Conservation (phyloP, 2,888 invertebrate species). For the Meloe dianella region DNA sequence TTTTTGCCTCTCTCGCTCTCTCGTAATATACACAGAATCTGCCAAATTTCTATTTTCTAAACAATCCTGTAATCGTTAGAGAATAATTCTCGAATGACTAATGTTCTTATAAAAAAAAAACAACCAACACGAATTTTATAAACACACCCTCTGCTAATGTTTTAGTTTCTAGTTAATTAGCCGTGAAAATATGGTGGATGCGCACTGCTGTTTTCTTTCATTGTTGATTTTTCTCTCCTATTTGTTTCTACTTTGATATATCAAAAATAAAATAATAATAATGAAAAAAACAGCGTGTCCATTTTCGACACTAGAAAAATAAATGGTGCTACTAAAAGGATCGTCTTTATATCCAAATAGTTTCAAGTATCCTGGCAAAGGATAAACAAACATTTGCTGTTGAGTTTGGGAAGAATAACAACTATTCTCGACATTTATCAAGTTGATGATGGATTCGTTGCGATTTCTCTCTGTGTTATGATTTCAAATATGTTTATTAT, state of each 20-base stretch:
- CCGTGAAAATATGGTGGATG: constrained; percentile 10
- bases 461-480: not conserved
- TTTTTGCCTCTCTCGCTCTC: no score
- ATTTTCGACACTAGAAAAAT: constrained; percentile 28
- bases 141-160: not conserved
- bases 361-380: not conserved
- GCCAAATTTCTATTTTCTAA: not conserved
- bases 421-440: not conserved
- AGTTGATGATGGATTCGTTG: not conserved
- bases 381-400: constrained; percentile 2
- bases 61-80: not conserved
- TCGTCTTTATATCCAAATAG: constrained; percentile 1
- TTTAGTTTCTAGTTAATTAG: not conserved
- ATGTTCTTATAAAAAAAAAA: no score
- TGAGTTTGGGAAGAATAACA: not conserved
- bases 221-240: not conserved
- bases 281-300: constrained; percentile 19
- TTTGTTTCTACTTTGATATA: not conserved
- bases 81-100: not conserved
- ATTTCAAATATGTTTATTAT: not conserved
- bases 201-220: not conserved
- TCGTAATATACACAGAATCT: not conserved
- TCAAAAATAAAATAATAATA: no score
- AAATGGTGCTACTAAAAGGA: constrained; percentile 27
- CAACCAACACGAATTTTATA: not conserved